Conservation (phyloP, 2,797 vertebrate genomes). For the Sphaeramia orbicularis region DNA sequence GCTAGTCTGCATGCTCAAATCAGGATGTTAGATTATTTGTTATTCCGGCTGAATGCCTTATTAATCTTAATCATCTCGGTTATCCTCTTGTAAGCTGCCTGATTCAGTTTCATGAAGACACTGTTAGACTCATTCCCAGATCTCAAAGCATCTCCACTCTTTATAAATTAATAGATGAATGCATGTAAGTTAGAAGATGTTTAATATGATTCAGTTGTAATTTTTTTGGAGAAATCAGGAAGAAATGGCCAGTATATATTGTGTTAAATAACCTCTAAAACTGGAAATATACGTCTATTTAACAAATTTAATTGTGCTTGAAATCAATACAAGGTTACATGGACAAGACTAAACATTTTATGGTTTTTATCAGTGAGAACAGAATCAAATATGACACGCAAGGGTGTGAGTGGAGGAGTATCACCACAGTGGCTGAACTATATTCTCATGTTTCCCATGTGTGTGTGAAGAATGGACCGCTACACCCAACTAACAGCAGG, state of each 20-base stretch:
- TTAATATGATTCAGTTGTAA: background rate
- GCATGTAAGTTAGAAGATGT: background rate
- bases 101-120: constrained; percentile 29
- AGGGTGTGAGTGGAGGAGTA: constrained; percentile 33
- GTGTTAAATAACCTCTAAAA: too few relatives aligned
- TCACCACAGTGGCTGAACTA: constrained; percentile 38
- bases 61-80: constrained; percentile 41
- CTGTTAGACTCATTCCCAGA: constrained; percentile 18
- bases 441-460: constrained; percentile 52
- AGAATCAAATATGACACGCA: constrained; percentile 32
- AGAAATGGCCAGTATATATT: too few relatives aligned
- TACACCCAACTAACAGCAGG: constrained; percentile 60
- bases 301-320: too few relatives aligned
- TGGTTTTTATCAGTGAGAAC: constrained; percentile 21
- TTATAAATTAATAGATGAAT: constrained; percentile 1
- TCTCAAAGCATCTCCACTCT: background rate
- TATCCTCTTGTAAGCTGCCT: constrained; percentile 22
- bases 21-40: constrained; percentile 16
- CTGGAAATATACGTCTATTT: too few relatives aligned
- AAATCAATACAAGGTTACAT: constrained; percentile 22
- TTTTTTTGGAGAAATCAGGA: background rate
- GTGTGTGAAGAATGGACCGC: constrained; percentile 47
- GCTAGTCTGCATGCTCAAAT: background rate
- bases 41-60: constrained; percentile 39
- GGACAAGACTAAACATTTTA: constrained; percentile 5